Evolutionary conservation across 2,888 invertebrate genomes (phyloP).

Genomic region (Vesta saturnalis): DNA sequence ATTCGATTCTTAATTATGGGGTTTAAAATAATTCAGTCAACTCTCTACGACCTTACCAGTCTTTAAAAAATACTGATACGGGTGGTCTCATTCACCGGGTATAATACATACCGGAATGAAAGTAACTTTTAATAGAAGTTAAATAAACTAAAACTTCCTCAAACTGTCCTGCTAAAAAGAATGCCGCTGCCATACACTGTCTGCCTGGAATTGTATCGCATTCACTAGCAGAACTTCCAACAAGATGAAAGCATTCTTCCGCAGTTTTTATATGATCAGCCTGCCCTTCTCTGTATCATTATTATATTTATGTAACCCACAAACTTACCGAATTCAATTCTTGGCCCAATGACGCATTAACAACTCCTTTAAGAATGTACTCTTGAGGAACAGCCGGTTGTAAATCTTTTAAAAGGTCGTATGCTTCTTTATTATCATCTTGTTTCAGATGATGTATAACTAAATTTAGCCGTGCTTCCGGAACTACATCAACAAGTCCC

Average conservation of each 20-base stretch:
- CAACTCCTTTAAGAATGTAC: conserved; percentile 95
- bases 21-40: too few relatives aligned
- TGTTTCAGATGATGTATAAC: conserved; percentile 93
- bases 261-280: conserved; percentile 94
- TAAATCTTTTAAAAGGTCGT: conserved; percentile 86
- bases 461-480: conserved; percentile 95
- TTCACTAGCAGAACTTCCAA: conserved; percentile 96
- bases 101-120: conserved; percentile 62
- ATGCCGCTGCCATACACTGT: conserved; percentile 98
- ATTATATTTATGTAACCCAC: neutral
- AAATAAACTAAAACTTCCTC: conserved; percentile 97
- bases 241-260: conserved; percentile 95
- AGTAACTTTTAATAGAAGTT: conserved; percentile 97
- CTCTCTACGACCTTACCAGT: too few relatives aligned
- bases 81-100: neutral
- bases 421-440: conserved; percentile 89
- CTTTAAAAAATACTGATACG: too few relatives aligned
- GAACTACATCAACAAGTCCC: conserved; percentile 91
- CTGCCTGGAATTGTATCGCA: conserved; percentile 97
- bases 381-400: conserved; percentile 95
- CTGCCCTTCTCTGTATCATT: conserved; percentile 69
- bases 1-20: too few relatives aligned
- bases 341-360: conserved; percentile 93
- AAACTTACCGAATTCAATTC: conserved; percentile 84
- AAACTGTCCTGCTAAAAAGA: conserved; percentile 93